These are phyloP conservation scores for Telmatherina bonti DNA, from an alignment of 2,797 vertebrate genomes.

Conservation along the genomic window DNA sequence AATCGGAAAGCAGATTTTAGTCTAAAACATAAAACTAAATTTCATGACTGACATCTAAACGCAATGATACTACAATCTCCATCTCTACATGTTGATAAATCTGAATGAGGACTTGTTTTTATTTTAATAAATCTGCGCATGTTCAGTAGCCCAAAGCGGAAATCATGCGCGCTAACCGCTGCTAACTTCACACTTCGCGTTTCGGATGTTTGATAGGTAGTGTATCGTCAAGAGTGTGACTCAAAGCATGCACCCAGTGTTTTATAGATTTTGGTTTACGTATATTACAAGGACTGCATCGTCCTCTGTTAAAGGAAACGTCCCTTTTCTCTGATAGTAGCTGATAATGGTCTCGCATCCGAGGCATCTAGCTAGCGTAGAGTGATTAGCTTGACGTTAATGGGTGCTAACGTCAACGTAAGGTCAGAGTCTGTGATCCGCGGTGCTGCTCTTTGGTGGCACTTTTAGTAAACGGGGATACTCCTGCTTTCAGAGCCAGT, in stretches of 20 bases:
- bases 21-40: neutral
- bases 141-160: slow-evolving; percentile 21
- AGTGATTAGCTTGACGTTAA: slow-evolving; percentile 44
- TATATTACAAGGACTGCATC: neutral
- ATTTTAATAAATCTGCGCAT: slow-evolving; percentile 6
- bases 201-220: slow-evolving; percentile 27
- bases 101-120: slow-evolving; percentile 48
- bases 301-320: neutral
- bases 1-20: neutral
- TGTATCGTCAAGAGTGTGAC: slow-evolving; percentile 1
- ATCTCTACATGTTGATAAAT: neutral
- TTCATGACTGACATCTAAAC: neutral
- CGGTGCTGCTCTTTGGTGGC: neutral
- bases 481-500: neutral
- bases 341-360: neutral
- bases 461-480: neutral
- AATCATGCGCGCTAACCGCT: neutral
- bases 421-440: slow-evolving; percentile 23
- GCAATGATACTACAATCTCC: too few relatives aligned
- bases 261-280: neutral
- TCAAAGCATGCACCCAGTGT: slow-evolving; percentile 13
- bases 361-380: slow-evolving; percentile 38
- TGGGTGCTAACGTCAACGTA: slow-evolving; percentile 42
- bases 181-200: slow-evolving; percentile 23
- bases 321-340: neutral